These are phyloP conservation scores for Atractosteus spatula DNA, from an alignment of 2,113 vertebrate genomes.

Conservation along the genomic window DNA sequence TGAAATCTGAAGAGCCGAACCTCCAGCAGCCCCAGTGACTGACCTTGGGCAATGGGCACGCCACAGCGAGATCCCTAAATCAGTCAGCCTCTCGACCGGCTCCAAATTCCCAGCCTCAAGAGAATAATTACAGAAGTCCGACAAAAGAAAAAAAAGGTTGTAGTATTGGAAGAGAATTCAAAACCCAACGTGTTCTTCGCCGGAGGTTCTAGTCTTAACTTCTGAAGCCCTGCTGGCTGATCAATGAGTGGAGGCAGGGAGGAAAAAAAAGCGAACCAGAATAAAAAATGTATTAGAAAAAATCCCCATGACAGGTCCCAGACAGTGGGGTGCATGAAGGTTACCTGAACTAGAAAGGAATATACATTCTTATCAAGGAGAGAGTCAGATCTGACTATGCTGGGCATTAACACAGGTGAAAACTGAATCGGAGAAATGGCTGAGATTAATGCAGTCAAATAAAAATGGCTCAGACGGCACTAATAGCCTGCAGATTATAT, in stretches of 20 bases:
- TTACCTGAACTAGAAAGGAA: background rate
- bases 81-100: constrained; percentile 49
- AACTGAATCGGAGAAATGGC: background rate
- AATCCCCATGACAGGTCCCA: constrained; percentile 14
- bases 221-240: constrained; percentile 45
- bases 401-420: background rate
- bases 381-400: background rate
- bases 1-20: no score
- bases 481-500: background rate
- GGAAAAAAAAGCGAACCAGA: constrained; percentile 17
- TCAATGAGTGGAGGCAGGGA: background rate
- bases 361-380: background rate
- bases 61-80: constrained; percentile 58
- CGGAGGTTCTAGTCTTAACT: constrained; percentile 36
- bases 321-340: background rate
- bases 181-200: constrained; percentile 4
- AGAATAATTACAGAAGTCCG: constrained; percentile 37
- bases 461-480: background rate
- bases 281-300: constrained; percentile 19
- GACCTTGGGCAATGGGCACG: no score
- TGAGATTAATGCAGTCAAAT: background rate
- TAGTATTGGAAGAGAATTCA: constrained; percentile 15
- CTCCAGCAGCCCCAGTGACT: no score
- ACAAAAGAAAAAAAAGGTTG: constrained; percentile 17
- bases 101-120: constrained; percentile 53